Base-by-base conservation (phyloP, 2,888 invertebrate genomes). In the Sisyra terminalis region DNA sequence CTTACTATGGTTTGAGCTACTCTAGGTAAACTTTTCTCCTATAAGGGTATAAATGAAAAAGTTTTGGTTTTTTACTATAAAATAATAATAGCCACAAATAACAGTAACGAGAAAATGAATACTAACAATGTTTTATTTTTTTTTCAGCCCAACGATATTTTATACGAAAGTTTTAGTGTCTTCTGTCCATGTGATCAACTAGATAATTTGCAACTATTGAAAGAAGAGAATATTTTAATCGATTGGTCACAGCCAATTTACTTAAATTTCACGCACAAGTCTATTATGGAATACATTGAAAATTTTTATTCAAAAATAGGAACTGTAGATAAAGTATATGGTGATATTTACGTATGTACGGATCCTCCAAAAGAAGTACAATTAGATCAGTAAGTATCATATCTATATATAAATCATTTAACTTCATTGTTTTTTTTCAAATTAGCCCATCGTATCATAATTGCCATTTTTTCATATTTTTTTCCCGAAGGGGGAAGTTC, bases 261-360 rank as follows among this genome's bases (percentile, higher is more conserved):
- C 71, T 74, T 87, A 66, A 87, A 87, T 67, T 87, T 85, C 63
- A 85, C 84, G 49, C 85, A 85, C 67, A 74, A 76, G 55, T 75
- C 74, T 50, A 85, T 87, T 57, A 79, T 86, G 63, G 73, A 80
- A 56, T 76, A 78, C 55, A 70, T 87, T 57, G 78, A 79, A 60
- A 73, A 76, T 53, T 79, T 83, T 52, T 81, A 83, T 61, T 63
- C 65, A 45, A 64, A 66, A 40, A 62, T 58, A 42, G 78, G 78
- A 44, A 66, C 65, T 32, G 67, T 77, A 61, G 84, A 86, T 57
- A 77, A 79, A 63, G 75, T 85, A 53, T 73, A 77, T 51, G 85
- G 86, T 45, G 87, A 87, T 61, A 75, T 86, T 44, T 86, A 82
- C 62, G 76, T 77, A 52, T 77, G 78, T 63, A 72, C 75, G 52